Conservation (phyloP, 92 coral and sea anemone species). For the Epizoanthus scotinus region DNA sequence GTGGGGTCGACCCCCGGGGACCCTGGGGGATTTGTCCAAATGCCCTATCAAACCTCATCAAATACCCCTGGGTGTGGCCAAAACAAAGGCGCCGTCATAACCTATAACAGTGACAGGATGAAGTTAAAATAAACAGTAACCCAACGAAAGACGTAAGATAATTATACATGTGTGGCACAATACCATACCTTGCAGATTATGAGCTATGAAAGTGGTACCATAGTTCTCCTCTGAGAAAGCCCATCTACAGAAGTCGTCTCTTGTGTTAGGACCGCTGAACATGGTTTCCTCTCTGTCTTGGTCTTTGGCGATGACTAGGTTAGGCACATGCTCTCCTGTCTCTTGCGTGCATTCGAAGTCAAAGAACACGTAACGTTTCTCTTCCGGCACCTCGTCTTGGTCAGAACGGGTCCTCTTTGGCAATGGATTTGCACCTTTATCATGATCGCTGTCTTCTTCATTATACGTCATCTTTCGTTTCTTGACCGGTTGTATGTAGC, state of each 20-base stretch:
- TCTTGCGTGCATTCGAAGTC: slow-evolving; percentile 53
- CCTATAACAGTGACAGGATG: background rate
- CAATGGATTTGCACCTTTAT: background rate
- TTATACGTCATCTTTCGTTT: background rate
- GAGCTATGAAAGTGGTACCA: slow-evolving; percentile 37
- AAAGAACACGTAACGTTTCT: slow-evolving; percentile 25
- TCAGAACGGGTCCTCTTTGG: background rate
- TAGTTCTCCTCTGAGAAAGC: slow-evolving; percentile 25
- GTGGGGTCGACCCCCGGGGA: too few species aligned
- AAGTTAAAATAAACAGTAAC: too few species aligned
- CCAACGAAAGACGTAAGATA: background rate
- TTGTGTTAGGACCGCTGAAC: slow-evolving; percentile 39
- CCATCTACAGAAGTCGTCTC: slow-evolving; percentile 54
- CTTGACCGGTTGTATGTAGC: slow-evolving; percentile 26
- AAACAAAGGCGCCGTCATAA: slow-evolving; percentile 32
- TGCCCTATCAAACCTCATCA: too few species aligned
- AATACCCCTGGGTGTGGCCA: too few species aligned
- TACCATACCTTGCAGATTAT: slow-evolving; percentile 26
- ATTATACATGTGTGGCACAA: background rate
- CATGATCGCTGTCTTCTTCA: background rate
- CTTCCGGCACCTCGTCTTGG: background rate
- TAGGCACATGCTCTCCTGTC: slow-evolving; percentile 52
- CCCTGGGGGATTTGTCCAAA: too few species aligned
- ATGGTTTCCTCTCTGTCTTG: slow-evolving; percentile 40
- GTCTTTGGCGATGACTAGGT: slow-evolving; percentile 47